phyloP scores from a whole-genome alignment of 2,113 vertebrate genomes.

The Cairina moschata region DNA sequence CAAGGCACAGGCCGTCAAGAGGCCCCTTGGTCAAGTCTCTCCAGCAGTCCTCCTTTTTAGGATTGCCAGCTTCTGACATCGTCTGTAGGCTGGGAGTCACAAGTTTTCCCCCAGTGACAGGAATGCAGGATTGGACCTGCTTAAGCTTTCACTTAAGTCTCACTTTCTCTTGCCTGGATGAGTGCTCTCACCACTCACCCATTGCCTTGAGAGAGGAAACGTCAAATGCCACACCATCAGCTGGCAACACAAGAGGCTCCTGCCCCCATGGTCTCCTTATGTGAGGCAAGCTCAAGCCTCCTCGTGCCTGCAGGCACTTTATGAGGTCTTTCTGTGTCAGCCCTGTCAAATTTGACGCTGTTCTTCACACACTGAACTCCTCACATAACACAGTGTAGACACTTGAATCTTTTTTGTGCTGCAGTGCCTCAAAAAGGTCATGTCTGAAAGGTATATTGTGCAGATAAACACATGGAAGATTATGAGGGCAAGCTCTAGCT shows the following conservation, averaged over 20 bases:
- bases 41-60: not conserved
- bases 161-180: not conserved
- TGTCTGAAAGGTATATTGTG: not conserved
- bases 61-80: not conserved
- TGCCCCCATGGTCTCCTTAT: not conserved
- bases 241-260: not conserved
- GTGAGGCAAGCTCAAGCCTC: not conserved
- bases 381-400: not conserved
- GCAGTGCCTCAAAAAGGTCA: not conserved
- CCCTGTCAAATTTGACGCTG: not conserved
- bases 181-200: not conserved
- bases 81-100: not conserved
- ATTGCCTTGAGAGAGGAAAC: not conserved
- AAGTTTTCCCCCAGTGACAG: not conserved
- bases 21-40: not conserved
- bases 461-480: not conserved
- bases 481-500: not conserved
- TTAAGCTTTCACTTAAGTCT: not conserved
- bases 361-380: not conserved
- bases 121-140: not conserved
- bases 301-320: not conserved
- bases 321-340: not conserved
- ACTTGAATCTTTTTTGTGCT: not conserved
- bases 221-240: not conserved
- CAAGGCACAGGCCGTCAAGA: not conserved